Base-by-base conservation (phyloP, 92 coral and sea anemone species). In the Isaurus tuberculatus region DNA sequence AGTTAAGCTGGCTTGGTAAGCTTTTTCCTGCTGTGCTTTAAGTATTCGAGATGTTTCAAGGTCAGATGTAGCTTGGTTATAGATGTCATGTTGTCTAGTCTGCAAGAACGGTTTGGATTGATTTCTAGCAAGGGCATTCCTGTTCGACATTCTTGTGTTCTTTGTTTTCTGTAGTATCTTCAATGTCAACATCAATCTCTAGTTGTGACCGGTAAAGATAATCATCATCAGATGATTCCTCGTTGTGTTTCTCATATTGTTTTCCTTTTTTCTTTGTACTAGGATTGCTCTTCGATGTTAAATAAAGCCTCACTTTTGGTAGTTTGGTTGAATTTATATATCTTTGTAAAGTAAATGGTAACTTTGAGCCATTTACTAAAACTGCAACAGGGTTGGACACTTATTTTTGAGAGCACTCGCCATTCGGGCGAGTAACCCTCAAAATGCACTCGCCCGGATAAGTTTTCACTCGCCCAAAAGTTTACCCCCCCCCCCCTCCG, bases 1-100 rank as follows among this genome's bases (percentile, higher is more conserved):
- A 57, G 71, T 81, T 13, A 78, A 63, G 49, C 85, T 85, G 65
- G 43, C 72, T 53, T 85, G 15, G 57, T 44, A 75, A 65, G 85
- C 86, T 33, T 71, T 70, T 6, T 77, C 89, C 46, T 83, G 80
- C 60, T 75, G 83, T 68, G 20, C 37, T 42, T 48, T 73, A 25
- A 75, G 67, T 61, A 61, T 61, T 61, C 67, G 67, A 61, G 67
- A n/a, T 61, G 67, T 27, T 61, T 23, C 67, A 22, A 61, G 34
- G 30, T 25, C 31, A 26, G 67, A 8, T 61, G 31, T 61, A 27
- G 67, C 32, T 61, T 61, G 67, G 67, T 26, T 61, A 61, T 25
- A 61, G 16, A n/a, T 26, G 34, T 25, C 34, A 61, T 61, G 3
- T 61, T 25, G 67, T 61, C 32, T 25, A 61, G 31, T 61, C 67